Base-by-base conservation (phyloP, 2,113 vertebrate genomes). In the Ophthalmolycus amberensis region DNA sequence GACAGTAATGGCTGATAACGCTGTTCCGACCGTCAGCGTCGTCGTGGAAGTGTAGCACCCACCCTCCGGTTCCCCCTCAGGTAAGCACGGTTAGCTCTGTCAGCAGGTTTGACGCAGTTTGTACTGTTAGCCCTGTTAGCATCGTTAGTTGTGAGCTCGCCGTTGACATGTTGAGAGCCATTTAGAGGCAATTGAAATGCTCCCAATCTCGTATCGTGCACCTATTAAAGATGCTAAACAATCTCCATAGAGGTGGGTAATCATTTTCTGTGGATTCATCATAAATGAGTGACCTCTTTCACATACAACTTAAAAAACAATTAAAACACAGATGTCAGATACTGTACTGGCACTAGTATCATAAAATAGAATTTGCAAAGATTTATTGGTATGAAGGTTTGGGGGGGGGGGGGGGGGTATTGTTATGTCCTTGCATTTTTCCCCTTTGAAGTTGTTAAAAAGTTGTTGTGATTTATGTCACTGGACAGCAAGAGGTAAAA, bases 381-480 rank as follows among this genome's bases (percentile, higher is more conserved):
- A 22, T 66, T 22, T 46, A 18, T 27, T 20, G 69, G n/a, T 5
- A 38, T 34, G 34, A 34, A 34, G 59, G 46, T 14, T 29, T n/a
- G n/a, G n/a, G n/a, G n/a, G n/a, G n/a, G n/a, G n/a, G n/a, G n/a
- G 46, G 7, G 6, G 29, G 58, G 62, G 9, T 37, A 58, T 58
- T 62, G 32, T 76, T 82, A 34, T 9, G 46, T n/a, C 54, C 71
- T 63, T 15, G 16, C 0, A 2, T 40, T 48, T 5, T 34, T 25
- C 32, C 75, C 22, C 44, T 25, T 11, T 32, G 50, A 77, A 75
- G 67, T 68, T 32, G 81, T 68, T 70, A 71, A 70, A 81, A 56
- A n/a, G 50, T 44, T 29, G n/a, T 25, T 38, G 29, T 71, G 77
- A 87, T 87, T 85, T 58, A 79, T 83, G 79, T 60, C 18, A 52